A percentile compares a stretch with the other conserved stretches of the same genome.
Evolutionary conservation across 2,888 invertebrate genomes (phyloP).

Genomic region (Nineta flava): DNA sequence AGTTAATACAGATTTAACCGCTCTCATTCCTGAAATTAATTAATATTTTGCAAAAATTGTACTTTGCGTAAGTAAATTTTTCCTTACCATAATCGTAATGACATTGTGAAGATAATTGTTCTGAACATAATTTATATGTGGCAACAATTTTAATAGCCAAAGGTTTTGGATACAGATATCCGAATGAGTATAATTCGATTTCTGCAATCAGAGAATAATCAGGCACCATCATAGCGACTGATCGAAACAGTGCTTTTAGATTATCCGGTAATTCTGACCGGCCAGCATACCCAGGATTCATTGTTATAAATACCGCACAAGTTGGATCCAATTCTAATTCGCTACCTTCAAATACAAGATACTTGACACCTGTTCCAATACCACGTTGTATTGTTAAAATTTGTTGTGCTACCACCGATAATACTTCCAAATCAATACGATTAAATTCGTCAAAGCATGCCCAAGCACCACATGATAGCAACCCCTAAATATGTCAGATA

Average conservation of each 20-base stretch:
- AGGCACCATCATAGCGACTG: constrained; percentile 97
- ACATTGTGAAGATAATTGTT: constrained; percentile 82
- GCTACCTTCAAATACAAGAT: constrained; percentile 79
- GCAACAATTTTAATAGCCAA: constrained; percentile 88
- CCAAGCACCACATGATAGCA: constrained; percentile 90
- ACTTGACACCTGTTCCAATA: constrained; percentile 59
- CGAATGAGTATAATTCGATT: constrained; percentile 84
- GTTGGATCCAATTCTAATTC: constrained; percentile 66
- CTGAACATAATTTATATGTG: constrained; percentile 83
- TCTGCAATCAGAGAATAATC: constrained; percentile 91
- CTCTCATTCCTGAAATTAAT: constrained; percentile 57
- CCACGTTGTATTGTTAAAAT: constrained; percentile 86
- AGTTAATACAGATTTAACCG: constrained; percentile 82
- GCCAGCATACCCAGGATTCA: constrained; percentile 92
- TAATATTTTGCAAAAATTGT: background rate
- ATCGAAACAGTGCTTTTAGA: constrained; percentile 79
- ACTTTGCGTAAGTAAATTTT: background rate
- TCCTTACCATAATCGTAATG: constrained; percentile 81
- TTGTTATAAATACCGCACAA: constrained; percentile 88
- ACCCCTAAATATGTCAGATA: constrained; percentile 46
- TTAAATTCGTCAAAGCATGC: constrained; percentile 96
- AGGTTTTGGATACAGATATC: constrained; percentile 76
- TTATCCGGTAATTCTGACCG: constrained; percentile 89
- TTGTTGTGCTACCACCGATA: constrained; percentile 92
- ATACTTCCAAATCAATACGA: constrained; percentile 80